These are phyloP conservation scores for Lasioglossum leucozonium DNA, from an alignment of 2,888 invertebrate genomes.

Conservation along the genomic window DNA sequence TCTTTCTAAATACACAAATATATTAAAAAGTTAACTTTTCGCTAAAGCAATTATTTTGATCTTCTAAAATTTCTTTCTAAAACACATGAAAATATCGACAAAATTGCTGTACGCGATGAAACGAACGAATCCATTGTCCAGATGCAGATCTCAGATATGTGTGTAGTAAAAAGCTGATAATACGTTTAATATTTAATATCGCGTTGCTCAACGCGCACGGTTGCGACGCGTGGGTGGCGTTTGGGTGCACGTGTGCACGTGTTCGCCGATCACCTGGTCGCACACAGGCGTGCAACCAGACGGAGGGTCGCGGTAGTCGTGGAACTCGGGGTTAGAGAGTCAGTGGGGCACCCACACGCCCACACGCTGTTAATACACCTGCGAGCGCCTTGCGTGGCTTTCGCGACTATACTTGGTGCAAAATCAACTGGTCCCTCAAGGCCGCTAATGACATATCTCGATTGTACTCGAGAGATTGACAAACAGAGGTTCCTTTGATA, in stretches of 20 bases:
- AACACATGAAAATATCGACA: not conserved
- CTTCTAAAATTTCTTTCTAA: not conserved
- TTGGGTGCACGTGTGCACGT: not conserved
- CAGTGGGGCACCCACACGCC: conserved; percentile 72
- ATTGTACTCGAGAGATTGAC: not conserved
- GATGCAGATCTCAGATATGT: not conserved
- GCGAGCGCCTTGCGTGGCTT: conserved; percentile 7
- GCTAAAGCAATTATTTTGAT: not conserved
- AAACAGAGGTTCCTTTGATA: not conserved
- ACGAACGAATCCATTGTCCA: not conserved
- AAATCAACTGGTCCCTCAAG: conserved; percentile 1
- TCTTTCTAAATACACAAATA: no score
- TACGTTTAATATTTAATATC: conserved; percentile 3
- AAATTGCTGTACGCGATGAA: not conserved
- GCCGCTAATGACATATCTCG: not conserved
- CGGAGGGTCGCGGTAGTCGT: conserved; percentile 62
- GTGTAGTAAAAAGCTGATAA: not conserved
- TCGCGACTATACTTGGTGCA: conserved; percentile 8
- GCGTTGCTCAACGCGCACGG: not conserved
- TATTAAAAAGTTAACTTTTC: no score
- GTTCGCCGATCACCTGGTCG: conserved; percentile 3
- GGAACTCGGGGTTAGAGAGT: conserved; percentile 74
- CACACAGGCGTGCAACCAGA: conserved; percentile 8
- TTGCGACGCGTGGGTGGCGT: conserved; percentile 24
- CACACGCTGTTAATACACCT: conserved; percentile 35